Evolutionary conservation across 1,140 invertebrate genomes (phyloP), one percentile per base, ranked within the genome.

Genomic region (Protaetia brevitarsis): DNA sequence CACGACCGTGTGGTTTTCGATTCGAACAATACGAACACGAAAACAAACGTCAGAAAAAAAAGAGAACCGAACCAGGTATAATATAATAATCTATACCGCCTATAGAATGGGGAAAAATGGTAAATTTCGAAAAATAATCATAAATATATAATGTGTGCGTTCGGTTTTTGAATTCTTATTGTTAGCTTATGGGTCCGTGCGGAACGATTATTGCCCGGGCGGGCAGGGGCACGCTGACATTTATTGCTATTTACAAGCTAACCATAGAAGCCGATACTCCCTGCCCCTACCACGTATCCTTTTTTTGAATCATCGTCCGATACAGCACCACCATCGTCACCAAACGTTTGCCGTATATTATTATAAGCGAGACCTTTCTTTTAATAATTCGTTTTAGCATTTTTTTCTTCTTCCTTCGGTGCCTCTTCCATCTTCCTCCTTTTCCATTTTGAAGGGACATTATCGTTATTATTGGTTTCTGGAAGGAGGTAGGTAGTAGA

Each of bases 121-220:
- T 68, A 68, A 70, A 67, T 69, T 68, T 71, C 65, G 29, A 60
- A 64, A 68, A 69, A 19, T 19, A 71, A 62, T 65, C 67, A 71
- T 71, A 71, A 71, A 71, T 71, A 68, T 66, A 71, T 71, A 71
- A 71, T 69, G 69, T 71, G n/a, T n/a, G n/a, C n/a, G n/a, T n/a
- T n/a, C n/a, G n/a, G n/a, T n/a, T n/a, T n/a, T n/a, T n/a, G n/a
- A n/a, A n/a, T n/a, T n/a, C n/a, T n/a, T n/a, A n/a, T n/a, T n/a
- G n/a, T n/a, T n/a, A n/a, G n/a, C n/a, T n/a, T n/a, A n/a, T n/a
- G n/a, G n/a, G n/a, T n/a, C n/a, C n/a, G 37, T 23, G 41, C 19
- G 57, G 61, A 60, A 36, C 29, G 61, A 61, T 69, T 69, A 66
- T 66, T 69, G 65, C 68, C 37, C n/a, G 56, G 59, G 41, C 60